Base-by-base conservation (phyloP, 2,113 vertebrate species). In the Pollimyrus isidori region DNA sequence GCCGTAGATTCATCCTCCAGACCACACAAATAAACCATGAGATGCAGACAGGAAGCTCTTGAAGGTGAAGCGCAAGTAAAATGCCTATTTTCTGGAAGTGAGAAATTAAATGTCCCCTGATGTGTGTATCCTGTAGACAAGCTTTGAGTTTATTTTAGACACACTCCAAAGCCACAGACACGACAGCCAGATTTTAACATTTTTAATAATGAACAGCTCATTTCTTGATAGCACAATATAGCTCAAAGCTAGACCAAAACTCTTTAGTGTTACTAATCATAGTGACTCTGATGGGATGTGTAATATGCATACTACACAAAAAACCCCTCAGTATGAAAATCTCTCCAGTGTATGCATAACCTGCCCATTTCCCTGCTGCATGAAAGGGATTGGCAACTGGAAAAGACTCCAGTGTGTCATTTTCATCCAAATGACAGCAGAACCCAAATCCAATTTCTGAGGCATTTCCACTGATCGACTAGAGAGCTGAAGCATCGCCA, bases 91-190 rank as follows among this genome's bases (percentile, higher is more conserved):
- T 65, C 21, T 42, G 52, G 15, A 7, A 48, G 7, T 48, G 11
- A 35, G n/a, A 23, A 88, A 42, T 17, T 39, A 88, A 88, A 52
- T 13, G 73, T 88, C 65, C 62, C 58, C 87, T 88, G 87, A 69
- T 73, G 56, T 69, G 56, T 30, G 35, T 42, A 48, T 46, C 26
- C 39, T 26, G 45, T 13, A 45, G 15, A 49, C 65, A 88, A 84
- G 82, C 82, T 26, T 6, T 45, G 87, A 88, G 62, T 45, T 73
- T 1, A 88, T 49, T 88, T 69, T 49, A 88, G 58, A 30, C 30
- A 9, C 58, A 48, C 87, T 88, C 53, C 30, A 42, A 15, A 65
- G n/a, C 11, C 49, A 53, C 26, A 35, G n/a, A 73, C 23, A n/a
- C 26, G 30, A 73, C 65, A 73, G 11, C 26, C n/a, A 1, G 1